Base-by-base conservation (phyloP, 2,797 vertebrate species). In the Notolabrus celidotus region DNA sequence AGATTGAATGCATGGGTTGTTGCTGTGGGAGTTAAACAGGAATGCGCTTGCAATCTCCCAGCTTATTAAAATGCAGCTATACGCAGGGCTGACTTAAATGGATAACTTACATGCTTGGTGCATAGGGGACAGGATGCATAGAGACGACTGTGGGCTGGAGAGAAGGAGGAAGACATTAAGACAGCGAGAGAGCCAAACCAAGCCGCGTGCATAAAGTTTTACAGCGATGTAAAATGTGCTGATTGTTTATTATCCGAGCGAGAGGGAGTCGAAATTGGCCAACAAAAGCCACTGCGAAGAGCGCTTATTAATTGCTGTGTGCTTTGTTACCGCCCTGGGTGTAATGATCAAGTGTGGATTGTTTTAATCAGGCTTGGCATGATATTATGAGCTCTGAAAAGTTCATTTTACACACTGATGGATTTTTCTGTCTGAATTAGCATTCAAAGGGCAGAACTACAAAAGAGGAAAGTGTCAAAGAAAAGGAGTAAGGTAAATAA, bases 221-320 rank as follows among this genome's bases (percentile, higher is more conserved):
- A 87, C 66, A 61, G 69, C 70, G 55, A 83, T 57, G 61, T 86
- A 74, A 84, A 86, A 85, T 80, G 19, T 76, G 75, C 82, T 81
- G 75, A 85, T 89, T 89, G 85, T 90, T 90, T 88, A 86, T 83
- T 74, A 85, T 83, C 67, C 39, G 29, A 71, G 69, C 20, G 38
- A 71, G 68, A 76, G 71, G 64, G 68, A 70, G 54, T 57, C 45
- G 59, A 73, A 87, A 74, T 82, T 82, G 78, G 58, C 82, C 77
- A 77, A 82, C 74, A 76, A 86, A 88, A 83, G 78, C 59, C 63
- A 67, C 36, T 45, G 71, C 69, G 57, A 82, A 41, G 71, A 76
- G 64, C 2, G 5, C 19, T 83, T 85, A 88, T 90, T 89, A 84
- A 88, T 88, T 83, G 80, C 62, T 62, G 20, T 49, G 66, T 54